Conservation (phyloP, 1,140 invertebrate species). For the Bombus turneri region DNA sequence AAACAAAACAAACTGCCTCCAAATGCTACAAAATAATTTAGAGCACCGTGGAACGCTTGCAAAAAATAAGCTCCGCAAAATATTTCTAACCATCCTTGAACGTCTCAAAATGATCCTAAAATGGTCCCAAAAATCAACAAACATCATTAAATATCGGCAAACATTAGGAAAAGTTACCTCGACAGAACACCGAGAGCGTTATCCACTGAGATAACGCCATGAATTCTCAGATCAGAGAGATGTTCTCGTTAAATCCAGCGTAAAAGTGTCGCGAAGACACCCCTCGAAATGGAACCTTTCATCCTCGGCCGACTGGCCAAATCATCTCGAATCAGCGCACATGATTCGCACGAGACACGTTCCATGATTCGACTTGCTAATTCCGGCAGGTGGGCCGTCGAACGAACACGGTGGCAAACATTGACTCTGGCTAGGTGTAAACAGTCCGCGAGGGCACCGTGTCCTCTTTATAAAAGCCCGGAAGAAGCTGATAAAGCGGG, state of each 20-base stretch:
- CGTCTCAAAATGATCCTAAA: too few relatives aligned
- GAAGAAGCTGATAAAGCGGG: conserved; percentile 40
- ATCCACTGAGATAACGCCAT: background rate
- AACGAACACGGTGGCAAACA: conserved; percentile 49
- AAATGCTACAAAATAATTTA: too few relatives aligned
- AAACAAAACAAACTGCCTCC: too few relatives aligned
- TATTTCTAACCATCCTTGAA: too few relatives aligned
- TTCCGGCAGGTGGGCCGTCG: conserved; percentile 55
- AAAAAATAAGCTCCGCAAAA: too few relatives aligned
- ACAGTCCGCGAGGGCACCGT: conserved; percentile 26
- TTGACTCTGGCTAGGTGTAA: conserved; percentile 56
- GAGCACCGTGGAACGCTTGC: too few relatives aligned
- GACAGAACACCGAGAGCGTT: background rate
- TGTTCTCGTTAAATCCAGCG: background rate
- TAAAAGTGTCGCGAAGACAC: conserved; percentile 4
- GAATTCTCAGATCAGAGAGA: background rate
- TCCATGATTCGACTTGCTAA: conserved; percentile 62
- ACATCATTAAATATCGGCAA: too few relatives aligned
- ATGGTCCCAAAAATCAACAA: too few relatives aligned
- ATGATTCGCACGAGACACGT: conserved; percentile 17
- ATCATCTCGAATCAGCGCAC: conserved; percentile 33
- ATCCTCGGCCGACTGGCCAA: conserved; percentile 5
- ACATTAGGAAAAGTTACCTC: accelerated
- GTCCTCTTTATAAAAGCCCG: conserved; percentile 49
- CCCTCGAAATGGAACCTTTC: background rate